These are phyloP conservation scores for Scelioninae gen. 2 DNA, from an alignment of 2,888 invertebrate species.

Conservation along the genomic window DNA sequence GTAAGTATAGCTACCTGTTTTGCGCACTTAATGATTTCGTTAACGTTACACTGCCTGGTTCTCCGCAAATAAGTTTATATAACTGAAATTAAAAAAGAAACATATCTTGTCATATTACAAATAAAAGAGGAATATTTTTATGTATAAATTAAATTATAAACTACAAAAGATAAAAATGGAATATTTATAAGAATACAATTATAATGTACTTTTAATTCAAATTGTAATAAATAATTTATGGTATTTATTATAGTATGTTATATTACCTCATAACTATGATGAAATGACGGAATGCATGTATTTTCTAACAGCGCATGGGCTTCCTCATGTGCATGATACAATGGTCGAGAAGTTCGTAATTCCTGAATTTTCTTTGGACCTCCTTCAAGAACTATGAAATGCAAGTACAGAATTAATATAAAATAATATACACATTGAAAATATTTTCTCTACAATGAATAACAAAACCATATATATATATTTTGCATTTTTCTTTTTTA, in stretches of 20 bases:
- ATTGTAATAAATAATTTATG: too few species aligned
- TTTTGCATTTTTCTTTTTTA: too few species aligned
- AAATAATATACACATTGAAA: too few species aligned
- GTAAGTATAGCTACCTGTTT: constrained; percentile 77
- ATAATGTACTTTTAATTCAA: too few species aligned
- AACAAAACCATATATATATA: too few species aligned
- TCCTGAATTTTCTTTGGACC: constrained; percentile 81
- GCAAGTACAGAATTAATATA: constrained; percentile 16
- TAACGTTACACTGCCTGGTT: constrained; percentile 78
- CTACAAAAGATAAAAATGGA: too few species aligned
- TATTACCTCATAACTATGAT: constrained; percentile 86
- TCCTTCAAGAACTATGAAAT: constrained; percentile 80
- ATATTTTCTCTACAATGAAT: too few species aligned
- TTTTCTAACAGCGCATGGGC: constrained; percentile 85
- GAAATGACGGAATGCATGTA: constrained; percentile 85
- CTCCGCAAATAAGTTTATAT: constrained; percentile 83
- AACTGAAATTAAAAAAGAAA: constrained; percentile 77
- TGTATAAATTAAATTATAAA: too few species aligned
- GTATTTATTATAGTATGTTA: too few species aligned
- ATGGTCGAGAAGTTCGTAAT: constrained; percentile 84
- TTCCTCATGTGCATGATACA: constrained; percentile 88
- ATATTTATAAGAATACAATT: too few species aligned
- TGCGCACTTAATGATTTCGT: constrained; percentile 76
- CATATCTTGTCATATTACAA: too few species aligned
- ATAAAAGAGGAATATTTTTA: too few species aligned